Conservation (phyloP, 2,797 vertebrate genomes). For the Tympanoctomys barrerae region DNA sequence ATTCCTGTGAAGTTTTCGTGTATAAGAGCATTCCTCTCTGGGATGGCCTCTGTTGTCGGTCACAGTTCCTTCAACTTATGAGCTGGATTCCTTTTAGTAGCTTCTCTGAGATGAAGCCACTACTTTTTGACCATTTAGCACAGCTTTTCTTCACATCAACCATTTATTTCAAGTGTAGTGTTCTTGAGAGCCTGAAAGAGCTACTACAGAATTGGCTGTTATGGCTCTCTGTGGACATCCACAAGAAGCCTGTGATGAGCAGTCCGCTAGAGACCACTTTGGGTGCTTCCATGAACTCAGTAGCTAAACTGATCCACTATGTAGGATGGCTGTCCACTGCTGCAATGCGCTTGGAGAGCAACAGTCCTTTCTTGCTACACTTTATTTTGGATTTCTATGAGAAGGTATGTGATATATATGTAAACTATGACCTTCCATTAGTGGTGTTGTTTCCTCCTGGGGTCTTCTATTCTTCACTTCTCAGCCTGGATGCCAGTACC, state of each 20-base stretch:
- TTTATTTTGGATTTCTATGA: slow-evolving; percentile 96
- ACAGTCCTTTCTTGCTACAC: slow-evolving; percentile 91
- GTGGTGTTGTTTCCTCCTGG: slow-evolving; percentile 93
- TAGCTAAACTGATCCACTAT: slow-evolving; percentile 93
- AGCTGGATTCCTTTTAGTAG: slow-evolving; percentile 92
- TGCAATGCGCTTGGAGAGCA: slow-evolving; percentile 92
- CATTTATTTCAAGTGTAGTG: slow-evolving; percentile 96
- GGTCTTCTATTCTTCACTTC: slow-evolving; percentile 94
- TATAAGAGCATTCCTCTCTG: slow-evolving; percentile 94
- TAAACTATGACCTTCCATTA: slow-evolving; percentile 93
- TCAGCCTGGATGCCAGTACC: slow-evolving; percentile 91
- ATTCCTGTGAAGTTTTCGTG: slow-evolving; percentile 93
- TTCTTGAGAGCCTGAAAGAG: slow-evolving; percentile 93
- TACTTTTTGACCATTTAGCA: slow-evolving; percentile 92
- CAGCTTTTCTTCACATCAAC: slow-evolving; percentile 96
- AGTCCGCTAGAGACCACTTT: slow-evolving; percentile 89
- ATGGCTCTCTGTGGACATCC: slow-evolving; percentile 88
- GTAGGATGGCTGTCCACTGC: slow-evolving; percentile 91
- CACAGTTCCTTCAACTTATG: slow-evolving; percentile 93
- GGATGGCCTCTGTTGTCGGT: slow-evolving; percentile 92
- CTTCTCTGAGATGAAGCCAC: slow-evolving; percentile 89
- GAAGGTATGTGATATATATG: slow-evolving; percentile 94
- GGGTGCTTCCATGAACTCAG: slow-evolving; percentile 90
- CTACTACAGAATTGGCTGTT: slow-evolving; percentile 96
- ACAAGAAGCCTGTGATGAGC: slow-evolving; percentile 51